Evolutionary conservation across 1,140 invertebrate species (phyloP).

Genomic region (Aplysia californica): DNA sequence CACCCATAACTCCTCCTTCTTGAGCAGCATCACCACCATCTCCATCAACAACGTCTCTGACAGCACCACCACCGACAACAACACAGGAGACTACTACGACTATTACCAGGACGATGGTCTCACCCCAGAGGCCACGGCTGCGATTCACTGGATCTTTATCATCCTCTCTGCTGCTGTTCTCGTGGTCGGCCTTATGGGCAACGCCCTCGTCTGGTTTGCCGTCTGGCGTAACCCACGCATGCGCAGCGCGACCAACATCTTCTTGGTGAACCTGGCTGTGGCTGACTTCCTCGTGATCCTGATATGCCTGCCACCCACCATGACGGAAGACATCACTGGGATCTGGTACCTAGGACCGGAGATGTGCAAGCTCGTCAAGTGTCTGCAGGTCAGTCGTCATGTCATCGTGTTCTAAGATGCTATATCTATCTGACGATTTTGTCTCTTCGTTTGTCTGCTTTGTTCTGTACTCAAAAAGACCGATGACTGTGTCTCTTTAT

Average conservation of each 20-base stretch:
- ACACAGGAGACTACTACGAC: background rate
- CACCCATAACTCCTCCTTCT: too few relatives aligned
- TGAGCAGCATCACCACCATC: background rate
- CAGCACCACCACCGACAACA: background rate
- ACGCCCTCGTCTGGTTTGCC: conserved; percentile 86
- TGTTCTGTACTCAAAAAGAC: background rate
- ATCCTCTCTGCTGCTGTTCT: conserved; percentile 78
- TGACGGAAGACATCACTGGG: conserved; percentile 85
- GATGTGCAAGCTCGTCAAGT: conserved; percentile 85
- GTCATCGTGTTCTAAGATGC: too few relatives aligned
- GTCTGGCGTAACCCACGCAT: conserved; percentile 86
- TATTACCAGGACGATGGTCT: background rate
- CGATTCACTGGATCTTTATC: conserved; percentile 36
- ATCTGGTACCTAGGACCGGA: conserved; percentile 86
- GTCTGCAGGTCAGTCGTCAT: conserved; percentile 78
- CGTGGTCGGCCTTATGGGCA: conserved; percentile 83
- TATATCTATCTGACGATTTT: background rate
- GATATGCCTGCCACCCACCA: conserved; percentile 86
- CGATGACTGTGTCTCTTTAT: background rate
- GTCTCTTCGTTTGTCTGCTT: background rate
- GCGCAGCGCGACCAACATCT: conserved; percentile 91
- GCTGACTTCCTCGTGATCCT: conserved; percentile 92
- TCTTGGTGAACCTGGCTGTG: conserved; percentile 90
- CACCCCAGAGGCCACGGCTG: too few relatives aligned
- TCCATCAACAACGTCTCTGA: background rate